These are phyloP conservation scores for Tragelaphus imberbis DNA, from an alignment of 2,113 vertebrate genomes.

Conservation along the genomic window DNA sequence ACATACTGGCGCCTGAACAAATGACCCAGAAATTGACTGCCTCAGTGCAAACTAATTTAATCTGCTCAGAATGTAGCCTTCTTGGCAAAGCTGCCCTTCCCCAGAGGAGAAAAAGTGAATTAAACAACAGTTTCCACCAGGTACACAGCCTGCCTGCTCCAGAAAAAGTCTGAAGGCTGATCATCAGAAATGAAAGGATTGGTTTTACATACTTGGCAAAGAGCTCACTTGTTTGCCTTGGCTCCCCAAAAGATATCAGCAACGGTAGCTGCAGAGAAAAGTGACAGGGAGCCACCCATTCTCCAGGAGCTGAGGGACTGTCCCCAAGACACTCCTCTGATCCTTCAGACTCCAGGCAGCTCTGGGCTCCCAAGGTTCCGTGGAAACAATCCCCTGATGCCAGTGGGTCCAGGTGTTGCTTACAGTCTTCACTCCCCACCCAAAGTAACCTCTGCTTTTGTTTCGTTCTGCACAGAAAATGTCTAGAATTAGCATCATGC, in stretches of 20 bases:
- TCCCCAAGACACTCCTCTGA: background rate
- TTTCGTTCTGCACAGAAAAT: background rate
- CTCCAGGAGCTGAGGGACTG: background rate
- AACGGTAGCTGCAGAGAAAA: background rate
- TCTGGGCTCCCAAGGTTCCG: background rate
- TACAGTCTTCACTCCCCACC: background rate
- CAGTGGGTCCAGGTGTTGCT: background rate
- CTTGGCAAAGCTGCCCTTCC: conserved; percentile 18
- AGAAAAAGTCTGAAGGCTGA: background rate
- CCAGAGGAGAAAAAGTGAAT: background rate
- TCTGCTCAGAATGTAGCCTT: conserved; percentile 16
- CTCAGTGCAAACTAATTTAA: conserved; percentile 20
- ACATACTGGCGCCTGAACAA: background rate
- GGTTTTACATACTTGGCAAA: background rate
- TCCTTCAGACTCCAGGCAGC: background rate
- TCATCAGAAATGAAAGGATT: background rate
- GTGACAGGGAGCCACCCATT: background rate
- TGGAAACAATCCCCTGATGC: background rate
- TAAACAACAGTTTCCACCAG: background rate
- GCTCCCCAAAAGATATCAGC: background rate
- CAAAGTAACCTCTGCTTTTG: background rate
- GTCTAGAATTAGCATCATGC: background rate
- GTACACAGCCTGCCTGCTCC: background rate
- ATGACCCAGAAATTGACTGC: conserved; percentile 21
- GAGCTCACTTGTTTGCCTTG: background rate